Evolutionary conservation across 2,888 invertebrate genomes (phyloP), one percentile per base, ranked within the genome.

Genomic region (Apeira syringaria): DNA sequence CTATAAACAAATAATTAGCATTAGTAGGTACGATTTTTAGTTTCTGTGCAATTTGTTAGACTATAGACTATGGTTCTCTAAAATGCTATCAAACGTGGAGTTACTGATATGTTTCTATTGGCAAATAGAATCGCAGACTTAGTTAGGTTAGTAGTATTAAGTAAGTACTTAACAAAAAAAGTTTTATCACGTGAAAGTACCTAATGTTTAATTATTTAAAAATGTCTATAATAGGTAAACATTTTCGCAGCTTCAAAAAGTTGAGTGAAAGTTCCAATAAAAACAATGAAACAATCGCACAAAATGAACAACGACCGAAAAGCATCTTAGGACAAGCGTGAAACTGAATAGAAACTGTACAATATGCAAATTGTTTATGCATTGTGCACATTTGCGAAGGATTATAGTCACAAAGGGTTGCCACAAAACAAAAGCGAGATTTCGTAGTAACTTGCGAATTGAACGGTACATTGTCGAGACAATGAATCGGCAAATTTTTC

Each of bases 341-440:
- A 18, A 29, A 11, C 27, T 42, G 33, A 51, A 59, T 54, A 52
- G 51, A 30, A 65, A 67, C 64, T 57, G 64, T 60, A 61, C 58
- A 65, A 61, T 56, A 64, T 59, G 66, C 68, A 64, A 68, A 70
- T 56, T 53, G 48, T 53, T 34, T 50, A 48, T 47, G 49, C 29
- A 53, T 55, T 61, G 59, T 61, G 54, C 61, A 54, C 59, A 64
- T 64, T 67, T 58, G 68, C 54, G 42, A 58, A 56, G 65, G 70
- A 68, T 68, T 67, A 65, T 50, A 51, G 50, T 46, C 48, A 59
- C 57, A 58, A 59, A 55, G 54, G 53, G 48, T 59, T 47, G 47
- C 43, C 37, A 47, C 52, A 43, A 66, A 54, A 52, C 61, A 61
- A 54, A 45, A 15, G 13, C 12, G 20, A 26, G 27, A 13, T 20